A percentile compares a stretch with the other conserved stretches of the same genome.
Evolutionary conservation across 2,797 vertebrate genomes (phyloP).

Genomic region (Falco biarmicus): DNA sequence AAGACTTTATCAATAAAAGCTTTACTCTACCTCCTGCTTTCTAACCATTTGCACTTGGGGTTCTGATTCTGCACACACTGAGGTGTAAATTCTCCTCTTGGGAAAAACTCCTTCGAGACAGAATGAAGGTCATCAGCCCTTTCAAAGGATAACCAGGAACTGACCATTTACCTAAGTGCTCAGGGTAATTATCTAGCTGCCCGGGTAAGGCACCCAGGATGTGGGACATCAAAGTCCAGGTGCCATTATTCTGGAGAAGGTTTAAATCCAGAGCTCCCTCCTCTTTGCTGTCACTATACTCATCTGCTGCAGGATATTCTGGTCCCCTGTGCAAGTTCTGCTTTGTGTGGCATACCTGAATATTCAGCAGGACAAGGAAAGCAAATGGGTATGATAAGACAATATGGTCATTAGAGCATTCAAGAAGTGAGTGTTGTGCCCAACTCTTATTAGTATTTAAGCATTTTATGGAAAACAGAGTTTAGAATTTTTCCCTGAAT

Average conservation of each 20-base stretch:
- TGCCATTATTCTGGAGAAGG: background rate
- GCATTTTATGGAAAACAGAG: background rate
- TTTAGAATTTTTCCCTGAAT: background rate
- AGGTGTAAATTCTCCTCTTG: background rate
- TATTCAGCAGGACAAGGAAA: background rate
- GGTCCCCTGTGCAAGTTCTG: background rate
- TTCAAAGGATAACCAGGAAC: background rate
- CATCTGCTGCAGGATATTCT: background rate
- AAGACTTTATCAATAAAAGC: background rate
- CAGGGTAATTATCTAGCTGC: background rate
- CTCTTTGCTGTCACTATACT: background rate
- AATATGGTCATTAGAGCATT: background rate
- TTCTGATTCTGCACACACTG: background rate
- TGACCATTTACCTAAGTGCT: background rate
- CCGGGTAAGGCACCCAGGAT: fast-evolving
- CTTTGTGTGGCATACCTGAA: background rate
- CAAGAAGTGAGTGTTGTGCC: background rate
- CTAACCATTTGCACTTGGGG: background rate
- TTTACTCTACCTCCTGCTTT: background rate
- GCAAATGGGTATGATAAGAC: background rate
- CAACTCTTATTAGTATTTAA: background rate
- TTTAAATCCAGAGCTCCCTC: background rate
- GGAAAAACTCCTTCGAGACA: background rate
- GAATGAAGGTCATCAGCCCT: background rate
- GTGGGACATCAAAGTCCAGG: background rate